Percentiles rank a stretch among this genome's conserved stretches.
Conservation (phyloP, 2,797 vertebrate species). For the Falco columbarius region DNA sequence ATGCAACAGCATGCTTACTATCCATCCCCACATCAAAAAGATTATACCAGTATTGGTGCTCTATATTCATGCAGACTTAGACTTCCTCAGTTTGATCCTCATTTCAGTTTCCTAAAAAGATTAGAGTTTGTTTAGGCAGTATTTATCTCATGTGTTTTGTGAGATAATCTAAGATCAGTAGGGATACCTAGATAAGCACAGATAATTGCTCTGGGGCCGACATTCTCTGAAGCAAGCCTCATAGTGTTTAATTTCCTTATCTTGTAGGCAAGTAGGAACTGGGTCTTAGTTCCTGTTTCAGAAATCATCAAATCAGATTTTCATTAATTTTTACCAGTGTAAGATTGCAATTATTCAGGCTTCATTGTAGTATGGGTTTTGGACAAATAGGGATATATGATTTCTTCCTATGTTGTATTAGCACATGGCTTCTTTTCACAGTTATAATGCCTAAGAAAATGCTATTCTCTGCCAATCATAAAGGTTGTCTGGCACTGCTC, state of each 20-base stretch:
- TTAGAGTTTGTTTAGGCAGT: slow-evolving; percentile 17
- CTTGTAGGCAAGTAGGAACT: neutral
- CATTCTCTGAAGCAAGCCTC: slow-evolving; percentile 3
- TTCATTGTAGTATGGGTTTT: neutral
- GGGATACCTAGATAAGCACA: slow-evolving; percentile 26
- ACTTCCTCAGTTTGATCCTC: neutral
- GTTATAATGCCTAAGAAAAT: neutral
- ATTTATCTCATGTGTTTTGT: neutral
- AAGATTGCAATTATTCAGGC: neutral
- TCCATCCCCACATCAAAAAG: neutral
- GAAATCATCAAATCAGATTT: neutral
- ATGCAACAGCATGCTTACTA: neutral
- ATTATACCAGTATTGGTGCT: neutral
- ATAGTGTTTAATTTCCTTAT: slow-evolving; percentile 32
- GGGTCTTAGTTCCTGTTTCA: neutral
- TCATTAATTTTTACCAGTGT: neutral
- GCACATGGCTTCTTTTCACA: neutral
- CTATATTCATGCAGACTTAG: neutral
- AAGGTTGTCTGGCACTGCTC: neutral
- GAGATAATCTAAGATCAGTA: slow-evolving; percentile 28
- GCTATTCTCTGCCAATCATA: neutral
- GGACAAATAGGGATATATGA: neutral
- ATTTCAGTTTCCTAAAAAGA: neutral
- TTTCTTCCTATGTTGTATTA: neutral
- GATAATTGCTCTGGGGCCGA: slow-evolving; percentile 39